Evolutionary conservation across 2,113 vertebrate genomes (phyloP).

Genomic region (Toxostoma redivivum): DNA sequence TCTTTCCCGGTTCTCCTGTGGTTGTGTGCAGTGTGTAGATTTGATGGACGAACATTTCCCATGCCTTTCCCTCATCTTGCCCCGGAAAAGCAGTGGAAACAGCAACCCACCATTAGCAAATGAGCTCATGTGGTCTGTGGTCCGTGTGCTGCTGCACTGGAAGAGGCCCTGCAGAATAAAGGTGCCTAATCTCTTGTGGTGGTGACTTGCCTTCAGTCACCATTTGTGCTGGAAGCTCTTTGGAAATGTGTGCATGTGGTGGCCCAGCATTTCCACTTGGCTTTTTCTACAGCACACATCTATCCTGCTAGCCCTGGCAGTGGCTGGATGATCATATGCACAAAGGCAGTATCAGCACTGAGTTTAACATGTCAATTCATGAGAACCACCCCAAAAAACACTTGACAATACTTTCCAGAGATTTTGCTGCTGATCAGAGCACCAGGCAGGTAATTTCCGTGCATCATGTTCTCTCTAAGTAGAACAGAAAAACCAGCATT

Average conservation of each 20-base stretch:
- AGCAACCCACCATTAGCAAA: neutral
- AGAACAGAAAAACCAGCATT: neutral
- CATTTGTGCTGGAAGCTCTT: neutral
- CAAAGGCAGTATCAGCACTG: neutral
- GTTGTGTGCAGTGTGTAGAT: fast-evolving
- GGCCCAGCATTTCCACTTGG: neutral
- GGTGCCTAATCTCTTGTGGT: neutral
- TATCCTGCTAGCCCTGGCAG: fast-evolving
- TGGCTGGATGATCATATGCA: fast-evolving
- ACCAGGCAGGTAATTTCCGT: fast-evolving
- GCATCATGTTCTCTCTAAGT: neutral
- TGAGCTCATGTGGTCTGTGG: neutral
- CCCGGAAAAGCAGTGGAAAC: neutral
- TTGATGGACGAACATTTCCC: neutral
- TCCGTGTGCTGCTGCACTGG: neutral
- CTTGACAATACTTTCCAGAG: neutral
- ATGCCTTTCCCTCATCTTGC: fast-evolving
- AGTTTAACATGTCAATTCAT: fast-evolving
- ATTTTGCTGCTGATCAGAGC: neutral
- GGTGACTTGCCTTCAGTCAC: neutral
- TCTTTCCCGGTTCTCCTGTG: fast-evolving
- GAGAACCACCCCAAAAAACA: neutral
- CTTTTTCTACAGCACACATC: fast-evolving
- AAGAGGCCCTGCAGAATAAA: neutral
- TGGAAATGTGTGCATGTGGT: neutral